Percentiles rank a stretch among this genome's conserved stretches.
phyloP scores from a whole-genome alignment of 2,888 invertebrate genomes.

The Megalurothrips usitatus region DNA sequence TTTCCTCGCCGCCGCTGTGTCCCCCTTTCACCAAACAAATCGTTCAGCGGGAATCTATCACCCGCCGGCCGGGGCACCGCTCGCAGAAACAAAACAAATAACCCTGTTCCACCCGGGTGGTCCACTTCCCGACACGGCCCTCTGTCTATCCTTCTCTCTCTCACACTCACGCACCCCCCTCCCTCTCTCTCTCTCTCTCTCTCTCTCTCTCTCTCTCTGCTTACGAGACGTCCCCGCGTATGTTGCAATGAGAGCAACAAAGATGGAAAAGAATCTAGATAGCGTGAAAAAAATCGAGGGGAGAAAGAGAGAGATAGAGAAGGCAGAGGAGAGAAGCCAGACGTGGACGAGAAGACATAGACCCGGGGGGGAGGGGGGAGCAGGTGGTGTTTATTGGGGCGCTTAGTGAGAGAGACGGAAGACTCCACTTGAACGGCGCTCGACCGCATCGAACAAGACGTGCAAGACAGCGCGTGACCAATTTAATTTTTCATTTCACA shows the following conservation, averaged over 20 bases:
- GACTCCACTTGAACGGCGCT: not conserved
- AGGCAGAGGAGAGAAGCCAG: no score
- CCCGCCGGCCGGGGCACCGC: not conserved
- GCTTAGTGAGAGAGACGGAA: no score
- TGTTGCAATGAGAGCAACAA: no score
- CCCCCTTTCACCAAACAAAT: not conserved
- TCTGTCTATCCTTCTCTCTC: not conserved
- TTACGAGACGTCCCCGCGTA: no score
- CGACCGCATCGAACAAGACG: not conserved
- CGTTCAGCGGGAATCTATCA: constrained; percentile 1
- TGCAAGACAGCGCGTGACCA: not conserved
- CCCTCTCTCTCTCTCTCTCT: no score
- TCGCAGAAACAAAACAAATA: not conserved
- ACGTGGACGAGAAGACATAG: no score
- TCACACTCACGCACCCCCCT: no score
- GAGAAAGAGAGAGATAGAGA: no score
- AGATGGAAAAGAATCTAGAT: no score
- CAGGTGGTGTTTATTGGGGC: not conserved
- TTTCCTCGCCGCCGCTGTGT: no score
- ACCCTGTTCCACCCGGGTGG: constrained; percentile 16
- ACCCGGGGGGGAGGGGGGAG: not conserved
- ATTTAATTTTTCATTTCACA: not conserved
- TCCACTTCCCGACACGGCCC: not conserved
- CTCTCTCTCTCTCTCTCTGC: no score
- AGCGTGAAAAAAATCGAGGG: no score